Conservation (phyloP, 2,888 invertebrate species). For the Diarsia mendica region DNA sequence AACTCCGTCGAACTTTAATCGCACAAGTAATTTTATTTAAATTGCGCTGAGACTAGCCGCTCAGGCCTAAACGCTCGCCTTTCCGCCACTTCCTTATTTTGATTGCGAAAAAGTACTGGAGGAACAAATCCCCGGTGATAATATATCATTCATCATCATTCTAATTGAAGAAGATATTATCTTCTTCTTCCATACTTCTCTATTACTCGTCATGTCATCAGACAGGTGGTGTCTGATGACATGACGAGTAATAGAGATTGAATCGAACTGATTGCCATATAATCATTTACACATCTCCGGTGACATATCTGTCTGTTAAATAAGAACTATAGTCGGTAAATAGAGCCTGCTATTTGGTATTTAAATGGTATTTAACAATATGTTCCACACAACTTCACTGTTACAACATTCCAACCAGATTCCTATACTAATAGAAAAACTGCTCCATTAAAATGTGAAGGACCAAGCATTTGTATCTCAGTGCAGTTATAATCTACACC, state of each 20-base stretch:
- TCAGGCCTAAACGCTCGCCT: neutral
- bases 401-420: slow-evolving; percentile 21
- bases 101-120: neutral
- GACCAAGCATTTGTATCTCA: slow-evolving; percentile 25
- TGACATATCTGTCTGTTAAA: neutral
- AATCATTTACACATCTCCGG: too few species aligned
- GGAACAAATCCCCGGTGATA: neutral
- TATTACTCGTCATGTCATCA: too few species aligned
- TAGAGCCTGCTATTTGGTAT: neutral
- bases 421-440: slow-evolving; percentile 19
- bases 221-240: too few species aligned
- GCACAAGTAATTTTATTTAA: neutral
- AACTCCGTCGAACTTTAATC: neutral
- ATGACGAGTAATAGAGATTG: too few species aligned
- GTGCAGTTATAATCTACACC: slow-evolving; percentile 52
- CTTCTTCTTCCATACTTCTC: too few species aligned
- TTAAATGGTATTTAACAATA: too few species aligned
- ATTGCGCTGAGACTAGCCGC: neutral
- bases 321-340: neutral
- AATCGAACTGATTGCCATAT: too few species aligned
- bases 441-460: slow-evolving; percentile 37
- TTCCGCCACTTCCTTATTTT: neutral
- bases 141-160: too few species aligned
- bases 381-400: neutral
- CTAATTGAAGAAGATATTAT: too few species aligned